A percentile compares a stretch with the other conserved stretches of the same genome.
phyloP scores from a whole-genome alignment of 2,888 invertebrate genomes.

The Drosophila antonietae region DNA sequence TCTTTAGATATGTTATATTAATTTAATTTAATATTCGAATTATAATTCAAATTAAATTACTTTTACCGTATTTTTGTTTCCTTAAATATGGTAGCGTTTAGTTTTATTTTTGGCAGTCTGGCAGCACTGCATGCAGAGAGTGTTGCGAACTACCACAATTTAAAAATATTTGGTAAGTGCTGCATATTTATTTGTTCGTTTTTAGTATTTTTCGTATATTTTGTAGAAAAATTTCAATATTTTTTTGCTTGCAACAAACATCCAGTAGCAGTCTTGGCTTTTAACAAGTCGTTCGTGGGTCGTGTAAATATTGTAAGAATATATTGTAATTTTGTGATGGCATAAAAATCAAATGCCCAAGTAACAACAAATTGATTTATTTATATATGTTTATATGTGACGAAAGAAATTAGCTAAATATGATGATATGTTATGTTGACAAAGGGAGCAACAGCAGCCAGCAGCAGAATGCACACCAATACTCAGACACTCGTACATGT shows the following conservation, averaged over 20 bases:
- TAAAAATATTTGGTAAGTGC: constrained; percentile 8
- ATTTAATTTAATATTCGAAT: background rate
- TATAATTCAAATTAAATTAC: background rate
- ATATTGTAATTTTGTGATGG: constrained; percentile 20
- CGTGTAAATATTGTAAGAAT: constrained; percentile 67
- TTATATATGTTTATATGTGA: constrained; percentile 8
- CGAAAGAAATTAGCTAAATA: constrained; percentile 9
- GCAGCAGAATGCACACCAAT: constrained; percentile 49
- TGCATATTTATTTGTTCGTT: background rate
- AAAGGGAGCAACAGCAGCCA: constrained; percentile 36
- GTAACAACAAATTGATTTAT: constrained; percentile 26
- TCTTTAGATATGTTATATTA: background rate
- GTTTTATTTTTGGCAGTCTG: constrained; percentile 24
- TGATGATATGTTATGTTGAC: constrained; percentile 9
- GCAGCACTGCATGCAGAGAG: constrained; percentile 10
- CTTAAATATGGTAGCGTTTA: background rate
- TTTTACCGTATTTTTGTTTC: background rate
- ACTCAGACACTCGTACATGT: constrained; percentile 38
- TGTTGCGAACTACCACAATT: constrained; percentile 10
- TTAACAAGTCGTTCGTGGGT: constrained; percentile 67
- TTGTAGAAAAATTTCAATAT: constrained; percentile 14
- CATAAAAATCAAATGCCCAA: constrained; percentile 8
- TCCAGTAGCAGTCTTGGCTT: constrained; percentile 34
- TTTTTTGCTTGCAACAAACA: constrained; percentile 19
- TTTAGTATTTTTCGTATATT: constrained; percentile 41